Percentiles rank a stretch among this genome's conserved stretches.
These are phyloP conservation scores for Hydrophis major DNA, from an alignment of 2,797 vertebrate genomes.

Conservation along the genomic window DNA sequence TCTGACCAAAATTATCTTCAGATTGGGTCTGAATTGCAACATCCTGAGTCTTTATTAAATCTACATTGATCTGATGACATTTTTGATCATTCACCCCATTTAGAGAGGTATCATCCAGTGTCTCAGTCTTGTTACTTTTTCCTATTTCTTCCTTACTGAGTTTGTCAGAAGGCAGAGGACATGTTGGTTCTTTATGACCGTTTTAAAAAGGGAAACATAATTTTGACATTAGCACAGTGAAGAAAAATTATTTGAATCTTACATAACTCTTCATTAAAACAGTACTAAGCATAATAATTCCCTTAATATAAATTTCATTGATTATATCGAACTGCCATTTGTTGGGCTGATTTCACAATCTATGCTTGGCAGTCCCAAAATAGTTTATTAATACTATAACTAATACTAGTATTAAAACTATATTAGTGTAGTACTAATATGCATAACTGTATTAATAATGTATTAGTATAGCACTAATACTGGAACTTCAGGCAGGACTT, in stretches of 20 bases:
- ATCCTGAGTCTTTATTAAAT: constrained; percentile 74
- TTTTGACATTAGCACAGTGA: constrained; percentile 43
- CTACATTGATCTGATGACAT: constrained; percentile 44
- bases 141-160: constrained; percentile 44
- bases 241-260: not conserved
- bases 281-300: not conserved
- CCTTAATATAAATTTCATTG: not conserved
- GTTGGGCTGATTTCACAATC: not conserved
- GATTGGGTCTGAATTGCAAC: constrained; percentile 72
- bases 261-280: not conserved
- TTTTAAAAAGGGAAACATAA: constrained; percentile 48
- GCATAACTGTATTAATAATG: no score
- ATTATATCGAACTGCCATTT: not conserved
- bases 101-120: constrained; percentile 42
- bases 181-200: constrained; percentile 57
- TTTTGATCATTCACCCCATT: constrained; percentile 55
- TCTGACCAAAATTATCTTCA: constrained; percentile 42
- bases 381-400: not conserved
- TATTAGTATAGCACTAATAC: not conserved
- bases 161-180: constrained; percentile 52
- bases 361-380: not conserved
- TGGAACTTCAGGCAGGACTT: not conserved
- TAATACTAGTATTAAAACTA: not conserved
- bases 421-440: no score
- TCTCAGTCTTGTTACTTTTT: constrained; percentile 51